Evolutionary conservation across 2,113 vertebrate genomes (phyloP), one percentile per base, ranked within the genome.

Genomic region (Nothobranchius kuhntae): DNA sequence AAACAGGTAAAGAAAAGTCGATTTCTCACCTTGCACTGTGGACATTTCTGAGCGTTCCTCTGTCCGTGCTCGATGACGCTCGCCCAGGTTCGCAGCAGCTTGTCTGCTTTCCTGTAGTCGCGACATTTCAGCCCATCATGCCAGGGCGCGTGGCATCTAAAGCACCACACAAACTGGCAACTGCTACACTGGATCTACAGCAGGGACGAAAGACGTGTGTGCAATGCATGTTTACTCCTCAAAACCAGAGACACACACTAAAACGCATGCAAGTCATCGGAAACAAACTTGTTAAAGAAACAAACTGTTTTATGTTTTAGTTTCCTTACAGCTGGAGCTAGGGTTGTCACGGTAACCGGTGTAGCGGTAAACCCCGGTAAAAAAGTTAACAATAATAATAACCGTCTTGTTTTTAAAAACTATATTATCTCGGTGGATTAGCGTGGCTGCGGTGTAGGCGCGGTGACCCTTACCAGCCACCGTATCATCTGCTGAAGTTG

Each of bases 141-240:
- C 98, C 96, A 99, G 60, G 98, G 98, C 17, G 98, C 94, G 55
- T 99, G 98, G 93, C 98, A 99, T 91, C 95, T 98, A 89, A 99
- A 99, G 94, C 98, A 99, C 98, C 98, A 99, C 82, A 98, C 84
- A 86, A 99, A 96, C 92, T 98, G 96, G 93, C 98, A 99, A 77
- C 87, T 92, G 17, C 92, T 92, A 86, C 98, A 99, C 92, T 96
- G 95, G 87, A 99, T 94, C 98, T 99, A 86, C 6, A 77, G 80
- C 13, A 4, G 54, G n/a, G 50, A 73, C 47, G 54, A 52, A 6
- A 30, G 10, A 3, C 4, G 2, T 56, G 46, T 35, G 21, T 21
- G 21, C 21, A 21, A 21, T 21, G 4, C 56, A 52, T 11, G 21
- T 48, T 58, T 45, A 40, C 6, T 40, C 38, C 38, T 40, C 38